Conservation (phyloP, 2,113 vertebrate genomes). For the Anarhynchus alexandrinus region DNA sequence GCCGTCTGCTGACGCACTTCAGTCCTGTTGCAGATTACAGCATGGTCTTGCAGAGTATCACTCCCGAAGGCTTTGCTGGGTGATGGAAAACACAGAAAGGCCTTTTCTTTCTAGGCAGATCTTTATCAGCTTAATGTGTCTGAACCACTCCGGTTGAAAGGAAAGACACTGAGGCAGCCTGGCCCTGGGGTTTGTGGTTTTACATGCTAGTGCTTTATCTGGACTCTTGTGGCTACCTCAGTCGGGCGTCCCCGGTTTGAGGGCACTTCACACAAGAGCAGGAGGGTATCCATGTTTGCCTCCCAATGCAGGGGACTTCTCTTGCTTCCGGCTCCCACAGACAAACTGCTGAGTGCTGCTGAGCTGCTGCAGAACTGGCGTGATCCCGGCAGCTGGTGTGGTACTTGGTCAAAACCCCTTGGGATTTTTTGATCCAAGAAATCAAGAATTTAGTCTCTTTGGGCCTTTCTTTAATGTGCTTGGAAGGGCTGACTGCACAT, state of each 20-base stretch:
- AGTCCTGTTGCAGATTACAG: background rate
- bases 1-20: background rate
- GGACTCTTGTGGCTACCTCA: background rate
- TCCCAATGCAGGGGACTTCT: background rate
- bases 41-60: background rate
- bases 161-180: background rate
- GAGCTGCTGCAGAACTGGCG: background rate
- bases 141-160: background rate
- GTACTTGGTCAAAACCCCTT: background rate
- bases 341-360: too few relatives aligned
- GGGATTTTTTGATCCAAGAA: background rate
- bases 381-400: background rate
- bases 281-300: background rate
- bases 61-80: rapidly evolving
- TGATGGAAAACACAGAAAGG: background rate
- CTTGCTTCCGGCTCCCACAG: background rate
- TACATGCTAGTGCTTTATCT: background rate
- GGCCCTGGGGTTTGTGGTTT: background rate
- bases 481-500: background rate
- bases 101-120: background rate
- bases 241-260: background rate
- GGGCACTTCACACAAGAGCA: background rate
- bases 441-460: background rate
- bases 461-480: background rate
- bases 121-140: background rate